Percentiles rank a stretch among this genome's conserved stretches.
phyloP scores from a whole-genome alignment of 2,888 invertebrate genomes.

The Lasioglossum zephyrum region DNA sequence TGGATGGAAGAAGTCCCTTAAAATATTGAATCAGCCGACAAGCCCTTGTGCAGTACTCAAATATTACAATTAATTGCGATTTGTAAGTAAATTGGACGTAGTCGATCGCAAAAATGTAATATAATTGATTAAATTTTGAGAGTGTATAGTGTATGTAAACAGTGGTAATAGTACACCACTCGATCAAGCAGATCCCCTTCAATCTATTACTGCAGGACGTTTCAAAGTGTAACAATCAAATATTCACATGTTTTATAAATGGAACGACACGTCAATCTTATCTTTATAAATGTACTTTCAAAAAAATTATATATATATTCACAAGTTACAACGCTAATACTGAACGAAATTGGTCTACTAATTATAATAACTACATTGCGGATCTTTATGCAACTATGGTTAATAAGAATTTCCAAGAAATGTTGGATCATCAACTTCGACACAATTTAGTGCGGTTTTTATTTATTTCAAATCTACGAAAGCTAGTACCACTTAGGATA shows the following conservation, averaged over 20 bases:
- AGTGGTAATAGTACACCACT: neutral
- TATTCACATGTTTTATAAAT: neutral
- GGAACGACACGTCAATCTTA: neutral
- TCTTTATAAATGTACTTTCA: neutral
- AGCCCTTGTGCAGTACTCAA: neutral
- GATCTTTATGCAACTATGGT: too few species aligned
- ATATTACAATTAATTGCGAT: neutral
- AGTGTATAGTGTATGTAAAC: neutral
- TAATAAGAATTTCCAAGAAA: too few species aligned
- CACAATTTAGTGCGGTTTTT: too few species aligned
- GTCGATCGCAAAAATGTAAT: neutral
- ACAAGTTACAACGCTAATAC: neutral
- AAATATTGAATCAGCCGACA: neutral
- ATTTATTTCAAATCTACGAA: too few species aligned
- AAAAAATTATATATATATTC: neutral
- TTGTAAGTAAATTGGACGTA: neutral
- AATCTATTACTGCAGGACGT: neutral
- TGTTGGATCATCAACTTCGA: too few species aligned
- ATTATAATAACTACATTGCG: too few species aligned
- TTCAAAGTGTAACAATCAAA: neutral
- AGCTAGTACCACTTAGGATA: too few species aligned
- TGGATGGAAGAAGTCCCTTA: too few species aligned
- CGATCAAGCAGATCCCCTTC: neutral
- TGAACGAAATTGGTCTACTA: too few species aligned
- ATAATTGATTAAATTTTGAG: conserved; percentile 2